Evolutionary conservation across 2,797 vertebrate species (phyloP).

Genomic region (Channa striata): DNA sequence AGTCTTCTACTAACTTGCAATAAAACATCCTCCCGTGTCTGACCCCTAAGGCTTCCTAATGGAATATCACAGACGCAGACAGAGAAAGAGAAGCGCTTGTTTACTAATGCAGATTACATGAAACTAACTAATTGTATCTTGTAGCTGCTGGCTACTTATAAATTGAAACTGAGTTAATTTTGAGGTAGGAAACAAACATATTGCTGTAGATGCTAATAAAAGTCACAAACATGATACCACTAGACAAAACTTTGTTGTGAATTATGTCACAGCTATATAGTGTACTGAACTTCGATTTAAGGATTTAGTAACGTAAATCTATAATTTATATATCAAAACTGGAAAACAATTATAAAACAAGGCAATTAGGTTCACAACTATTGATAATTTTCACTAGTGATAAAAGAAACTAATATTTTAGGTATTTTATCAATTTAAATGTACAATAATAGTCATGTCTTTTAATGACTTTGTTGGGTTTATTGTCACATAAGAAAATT

Average conservation of each 20-base stretch:
- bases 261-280: too few species aligned
- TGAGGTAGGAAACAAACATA: slow-evolving; percentile 28
- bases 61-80: slow-evolving; percentile 30
- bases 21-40: slow-evolving; percentile 33
- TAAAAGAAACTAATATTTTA: too few species aligned
- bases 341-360: background rate
- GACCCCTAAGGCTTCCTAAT: slow-evolving; percentile 43
- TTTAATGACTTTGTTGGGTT: background rate
- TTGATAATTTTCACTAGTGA: slow-evolving; percentile 5
- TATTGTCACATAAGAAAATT: background rate
- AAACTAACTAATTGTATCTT: slow-evolving; percentile 49
- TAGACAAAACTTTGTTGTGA: background rate
- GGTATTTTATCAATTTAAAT: background rate
- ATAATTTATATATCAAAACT: too few species aligned
- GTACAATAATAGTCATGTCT: background rate
- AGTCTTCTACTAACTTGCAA: slow-evolving; percentile 56
- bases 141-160: slow-evolving; percentile 56
- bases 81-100: slow-evolving; percentile 43
- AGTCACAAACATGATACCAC: slow-evolving; percentile 13
- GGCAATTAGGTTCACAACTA: background rate
- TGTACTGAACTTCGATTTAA: too few species aligned
- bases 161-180: slow-evolving; percentile 49
- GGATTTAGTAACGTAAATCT: too few species aligned
- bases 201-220: slow-evolving; percentile 15
- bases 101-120: slow-evolving; percentile 54